Base-by-base conservation (phyloP, 2,888 invertebrate species). In the Tridacna crocea region DNA sequence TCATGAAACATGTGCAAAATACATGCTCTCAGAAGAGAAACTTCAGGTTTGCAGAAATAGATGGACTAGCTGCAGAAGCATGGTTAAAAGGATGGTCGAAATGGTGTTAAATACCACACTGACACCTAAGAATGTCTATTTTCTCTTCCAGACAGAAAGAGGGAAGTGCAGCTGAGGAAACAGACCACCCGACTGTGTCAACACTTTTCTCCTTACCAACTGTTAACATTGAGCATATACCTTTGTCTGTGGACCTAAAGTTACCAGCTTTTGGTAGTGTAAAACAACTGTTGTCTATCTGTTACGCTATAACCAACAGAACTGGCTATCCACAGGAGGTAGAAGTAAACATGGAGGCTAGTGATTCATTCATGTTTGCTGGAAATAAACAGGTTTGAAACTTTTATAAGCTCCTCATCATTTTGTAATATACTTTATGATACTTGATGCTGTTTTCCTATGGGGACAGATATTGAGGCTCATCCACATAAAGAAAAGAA, bases 311-410 rank as follows among this genome's bases (percentile, higher is more conserved):
- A 77, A 95, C 95, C 92, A 98, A 98, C 92, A 96, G 96, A 88
- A 96, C 97, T 0, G 95, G 95, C 70, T 96, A 95, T 81, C 96
- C 97, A 60, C 96, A 97, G 80, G 96, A 97, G 83, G 95, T 98
- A 55, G 96, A 96, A 89, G 95, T 97, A 60, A 96, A 95, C 75
- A 96, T 98, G 95, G 97, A 98, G 90, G 96, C 97, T 12, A 97
- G 96, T 81, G 98, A 99, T 94, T 97, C 97, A 61, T 99, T 99
- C 94, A 98, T 99, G 97, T 98, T 98, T 95, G 97, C 98, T 82
- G 99, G 99, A 2, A 98, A 98, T 92, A 98, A 98, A 95, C 97
- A 98, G 95, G 97, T 73, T n/a, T 51, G 47, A 11, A 63, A 63
- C 63, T n/a, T 22, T n/a, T 24, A 8, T 4, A 22, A 13, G 63